phyloP scores from a whole-genome alignment of 2,113 vertebrate genomes.

The human region GRCh38 chr3:15562501-15563000 shows the following conservation, averaged over 20 bases:
- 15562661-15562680: neutral
- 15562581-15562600: neutral
- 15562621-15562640: neutral
- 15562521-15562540: slow-evolving; percentile 10
- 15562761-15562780: neutral
- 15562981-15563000: neutral
- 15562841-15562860: neutral
- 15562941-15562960: neutral
- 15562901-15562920: neutral
- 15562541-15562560: neutral
- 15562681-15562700: neutral
- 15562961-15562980: neutral
- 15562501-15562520: neutral
- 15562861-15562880: neutral
- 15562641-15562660: neutral
- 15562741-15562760: neutral
- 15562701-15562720: neutral
- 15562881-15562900: neutral
- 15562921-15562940: neutral
- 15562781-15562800: neutral
- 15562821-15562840: neutral
- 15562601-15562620: neutral
- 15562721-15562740: neutral
- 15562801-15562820: neutral
- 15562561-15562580: neutral